Evolutionary conservation across 1,140 invertebrate genomes (phyloP).

Genomic region (Nebria ingens): DNA sequence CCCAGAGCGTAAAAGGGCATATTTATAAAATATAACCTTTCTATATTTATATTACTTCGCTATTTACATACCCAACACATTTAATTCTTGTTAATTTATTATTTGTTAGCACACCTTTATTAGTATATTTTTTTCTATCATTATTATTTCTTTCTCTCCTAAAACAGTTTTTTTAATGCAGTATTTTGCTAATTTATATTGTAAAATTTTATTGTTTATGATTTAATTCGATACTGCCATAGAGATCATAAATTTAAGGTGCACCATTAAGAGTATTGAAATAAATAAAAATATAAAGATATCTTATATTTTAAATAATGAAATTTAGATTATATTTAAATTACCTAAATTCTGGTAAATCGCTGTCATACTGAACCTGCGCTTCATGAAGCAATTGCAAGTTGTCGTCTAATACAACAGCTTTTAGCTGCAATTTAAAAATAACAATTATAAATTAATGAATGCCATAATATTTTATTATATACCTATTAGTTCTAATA

Average conservation of each 20-base stretch:
- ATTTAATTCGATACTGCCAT: no score
- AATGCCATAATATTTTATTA: no score
- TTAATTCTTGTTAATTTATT: background rate
- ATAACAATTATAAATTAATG: constrained; percentile 13
- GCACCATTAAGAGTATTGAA: no score
- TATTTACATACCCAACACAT: background rate
- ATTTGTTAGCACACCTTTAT: no score
- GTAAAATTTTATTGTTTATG: no score
- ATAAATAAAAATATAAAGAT: no score
- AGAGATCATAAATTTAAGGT: no score
- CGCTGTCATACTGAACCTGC: constrained; percentile 78
- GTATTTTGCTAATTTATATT: no score
- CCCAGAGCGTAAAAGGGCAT: no score
- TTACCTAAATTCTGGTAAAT: constrained; percentile 84
- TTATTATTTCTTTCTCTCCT: background rate
- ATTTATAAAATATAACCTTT: background rate
- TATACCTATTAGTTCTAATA: no score
- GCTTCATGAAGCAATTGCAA: constrained; percentile 66
- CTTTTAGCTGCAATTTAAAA: constrained; percentile 71
- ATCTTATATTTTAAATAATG: no score
- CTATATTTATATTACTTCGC: background rate
- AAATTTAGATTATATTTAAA: background rate
- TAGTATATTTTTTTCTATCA: background rate
- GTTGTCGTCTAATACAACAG: constrained; percentile 66
- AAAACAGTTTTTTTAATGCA: no score